A percentile compares a stretch with the other conserved stretches of the same genome.
phyloP scores from a whole-genome alignment of 2,888 invertebrate genomes.

The Sclerodermus sp. region DNA sequence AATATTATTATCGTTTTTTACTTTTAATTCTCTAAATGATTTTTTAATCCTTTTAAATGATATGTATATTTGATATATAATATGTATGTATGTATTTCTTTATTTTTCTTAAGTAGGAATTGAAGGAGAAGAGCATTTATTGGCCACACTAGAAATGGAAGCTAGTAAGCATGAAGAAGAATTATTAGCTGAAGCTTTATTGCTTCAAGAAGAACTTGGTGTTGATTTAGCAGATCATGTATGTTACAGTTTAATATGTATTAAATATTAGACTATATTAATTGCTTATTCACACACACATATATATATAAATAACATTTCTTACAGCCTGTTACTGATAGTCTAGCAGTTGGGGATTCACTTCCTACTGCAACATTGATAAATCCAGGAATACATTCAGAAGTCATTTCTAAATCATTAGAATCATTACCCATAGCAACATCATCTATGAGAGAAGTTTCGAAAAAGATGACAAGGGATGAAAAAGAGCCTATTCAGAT shows the following conservation, averaged over 20 bases:
- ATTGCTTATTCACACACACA: too few relatives aligned
- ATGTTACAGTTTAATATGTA: conserved; percentile 1
- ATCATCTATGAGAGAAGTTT: conserved; percentile 5
- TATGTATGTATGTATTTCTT: conserved; percentile 4
- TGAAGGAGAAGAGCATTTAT: conserved; percentile 51
- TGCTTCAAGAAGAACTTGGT: conserved; percentile 52
- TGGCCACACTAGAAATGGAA: conserved; percentile 53
- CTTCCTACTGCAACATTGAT: conserved; percentile 4
- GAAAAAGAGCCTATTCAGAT: conserved; percentile 71
- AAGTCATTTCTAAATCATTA: background rate
- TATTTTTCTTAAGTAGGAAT: conserved; percentile 39
- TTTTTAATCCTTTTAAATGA: too few relatives aligned
- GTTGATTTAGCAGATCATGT: conserved; percentile 47
- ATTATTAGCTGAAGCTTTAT: conserved; percentile 49
- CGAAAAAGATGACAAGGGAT: conserved; percentile 42
- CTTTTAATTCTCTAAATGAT: background rate
- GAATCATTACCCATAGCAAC: conserved; percentile 13
- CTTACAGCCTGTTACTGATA: conserved; percentile 38
- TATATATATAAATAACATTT: too few relatives aligned
- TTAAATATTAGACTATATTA: background rate
- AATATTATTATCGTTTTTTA: conserved; percentile 7
- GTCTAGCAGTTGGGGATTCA: conserved; percentile 22
- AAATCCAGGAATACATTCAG: background rate
- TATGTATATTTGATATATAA: too few relatives aligned
- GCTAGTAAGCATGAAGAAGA: conserved; percentile 53